A percentile compares a stretch with the other conserved stretches of the same genome.
Conservation (phyloP, 1,140 invertebrate species). For the Lordiphosa stackelbergi region DNA sequence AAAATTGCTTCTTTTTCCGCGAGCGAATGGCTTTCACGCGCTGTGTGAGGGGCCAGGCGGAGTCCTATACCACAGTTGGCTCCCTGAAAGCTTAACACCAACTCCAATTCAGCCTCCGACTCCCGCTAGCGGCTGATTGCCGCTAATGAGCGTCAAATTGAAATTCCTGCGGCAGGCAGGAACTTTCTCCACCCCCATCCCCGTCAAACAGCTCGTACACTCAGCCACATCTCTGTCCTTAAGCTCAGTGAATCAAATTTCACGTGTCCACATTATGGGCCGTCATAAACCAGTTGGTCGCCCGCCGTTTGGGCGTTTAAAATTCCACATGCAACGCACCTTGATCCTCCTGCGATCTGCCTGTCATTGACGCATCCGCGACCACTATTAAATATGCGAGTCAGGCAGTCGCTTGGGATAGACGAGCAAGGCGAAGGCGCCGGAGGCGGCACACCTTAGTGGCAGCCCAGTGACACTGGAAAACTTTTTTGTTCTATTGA, state of each 20-base stretch:
- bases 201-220: conserved; percentile 15
- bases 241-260: conserved; percentile 33
- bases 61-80: not conserved
- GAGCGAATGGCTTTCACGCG: conserved; percentile 34
- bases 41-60: not conserved
- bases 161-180: conserved; percentile 40
- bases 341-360: conserved; percentile 27
- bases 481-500: conserved; percentile 16
- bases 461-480: not conserved
- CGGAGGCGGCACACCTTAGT: too few relatives aligned
- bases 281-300: conserved; percentile 38
- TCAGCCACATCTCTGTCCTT: not conserved
- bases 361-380: conserved; percentile 12
- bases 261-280: conserved; percentile 14
- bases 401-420: conserved; percentile 1
- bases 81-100: not conserved
- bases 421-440: too few relatives aligned
- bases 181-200: not conserved
- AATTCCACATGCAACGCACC: conserved; percentile 33
- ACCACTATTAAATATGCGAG: conserved; percentile 34
- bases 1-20: conserved; percentile 51
- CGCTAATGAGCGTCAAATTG: conserved; percentile 59
- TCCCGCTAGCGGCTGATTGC: conserved; percentile 35
- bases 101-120: conserved; percentile 1
- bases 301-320: conserved; percentile 27